These are phyloP conservation scores for Belgica antarctica DNA, from an alignment of 2,888 invertebrate genomes.

Conservation along the genomic window DNA sequence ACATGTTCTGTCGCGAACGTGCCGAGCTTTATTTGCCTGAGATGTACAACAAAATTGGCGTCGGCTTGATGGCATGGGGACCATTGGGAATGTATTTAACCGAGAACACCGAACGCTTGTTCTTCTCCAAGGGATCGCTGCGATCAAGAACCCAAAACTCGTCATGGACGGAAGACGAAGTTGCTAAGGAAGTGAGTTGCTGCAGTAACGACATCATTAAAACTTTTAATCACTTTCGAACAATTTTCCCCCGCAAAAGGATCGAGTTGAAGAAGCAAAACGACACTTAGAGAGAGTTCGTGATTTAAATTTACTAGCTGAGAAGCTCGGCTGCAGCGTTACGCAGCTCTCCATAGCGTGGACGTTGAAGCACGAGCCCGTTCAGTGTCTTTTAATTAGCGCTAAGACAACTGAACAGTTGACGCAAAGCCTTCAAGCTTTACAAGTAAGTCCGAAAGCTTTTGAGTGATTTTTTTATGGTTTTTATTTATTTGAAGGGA, in stretches of 20 bases:
- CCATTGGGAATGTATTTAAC: slow-evolving; percentile 86
- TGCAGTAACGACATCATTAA: neutral
- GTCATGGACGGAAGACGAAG: slow-evolving; percentile 84
- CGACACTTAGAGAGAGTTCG: slow-evolving; percentile 75
- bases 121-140: slow-evolving; percentile 70
- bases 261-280: slow-evolving; percentile 68
- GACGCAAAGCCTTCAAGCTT: slow-evolving; percentile 88
- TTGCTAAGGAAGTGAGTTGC: slow-evolving; percentile 65
- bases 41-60: slow-evolving; percentile 94
- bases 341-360: slow-evolving; percentile 92
- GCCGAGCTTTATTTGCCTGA: slow-evolving; percentile 95
- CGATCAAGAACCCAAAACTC: slow-evolving; percentile 86
- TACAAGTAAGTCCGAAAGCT: slow-evolving; percentile 68
- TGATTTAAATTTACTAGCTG: slow-evolving; percentile 79
- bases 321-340: slow-evolving; percentile 85
- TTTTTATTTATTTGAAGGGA: too few relatives aligned
- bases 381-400: slow-evolving; percentile 90
- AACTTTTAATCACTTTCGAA: slow-evolving; percentile 10
- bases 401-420: slow-evolving; percentile 90
- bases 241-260: slow-evolving; percentile 56
- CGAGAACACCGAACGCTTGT: slow-evolving; percentile 59
- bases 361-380: slow-evolving; percentile 94
- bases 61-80: slow-evolving; percentile 87
- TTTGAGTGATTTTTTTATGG: slow-evolving; percentile 15
- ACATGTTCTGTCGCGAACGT: slow-evolving; percentile 95